Evolutionary conservation across 2,113 vertebrate species (phyloP).

Genomic region (Chlamydotis undulata): DNA sequence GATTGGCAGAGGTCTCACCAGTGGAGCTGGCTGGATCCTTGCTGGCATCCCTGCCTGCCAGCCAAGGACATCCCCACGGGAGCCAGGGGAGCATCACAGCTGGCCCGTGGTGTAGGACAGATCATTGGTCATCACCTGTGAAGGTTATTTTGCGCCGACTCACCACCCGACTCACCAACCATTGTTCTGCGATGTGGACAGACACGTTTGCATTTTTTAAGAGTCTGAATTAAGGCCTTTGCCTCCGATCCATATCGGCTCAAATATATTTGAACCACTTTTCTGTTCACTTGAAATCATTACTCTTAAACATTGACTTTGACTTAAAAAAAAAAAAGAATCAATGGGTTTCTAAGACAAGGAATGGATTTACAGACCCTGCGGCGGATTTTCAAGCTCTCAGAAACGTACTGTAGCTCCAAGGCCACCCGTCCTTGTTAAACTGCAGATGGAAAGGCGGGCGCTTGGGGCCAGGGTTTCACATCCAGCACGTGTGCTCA

Average conservation of each 20-base stretch:
- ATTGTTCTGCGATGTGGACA: not conserved
- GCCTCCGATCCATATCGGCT: constrained; percentile 6
- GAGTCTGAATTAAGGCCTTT: not conserved
- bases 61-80: not conserved
- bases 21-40: not conserved
- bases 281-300: constrained; percentile 23
- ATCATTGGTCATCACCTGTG: not conserved
- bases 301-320: not conserved
- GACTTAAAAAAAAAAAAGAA: not conserved
- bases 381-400: not conserved
- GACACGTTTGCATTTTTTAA: not conserved
- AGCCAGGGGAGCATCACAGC: not conserved
- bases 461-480: not conserved
- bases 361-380: constrained; percentile 5
- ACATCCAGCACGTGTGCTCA: not conserved
- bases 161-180: not conserved
- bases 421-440: not conserved
- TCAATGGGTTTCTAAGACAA: not conserved
- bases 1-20: not conserved
- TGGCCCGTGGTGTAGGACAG: not conserved
- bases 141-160: not conserved
- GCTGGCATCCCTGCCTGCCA: not conserved
- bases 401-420: not conserved
- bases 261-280: not conserved
- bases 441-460: not conserved